Base-by-base conservation (phyloP, 1,140 invertebrate species). In the Zaprionus kolodkinae region DNA sequence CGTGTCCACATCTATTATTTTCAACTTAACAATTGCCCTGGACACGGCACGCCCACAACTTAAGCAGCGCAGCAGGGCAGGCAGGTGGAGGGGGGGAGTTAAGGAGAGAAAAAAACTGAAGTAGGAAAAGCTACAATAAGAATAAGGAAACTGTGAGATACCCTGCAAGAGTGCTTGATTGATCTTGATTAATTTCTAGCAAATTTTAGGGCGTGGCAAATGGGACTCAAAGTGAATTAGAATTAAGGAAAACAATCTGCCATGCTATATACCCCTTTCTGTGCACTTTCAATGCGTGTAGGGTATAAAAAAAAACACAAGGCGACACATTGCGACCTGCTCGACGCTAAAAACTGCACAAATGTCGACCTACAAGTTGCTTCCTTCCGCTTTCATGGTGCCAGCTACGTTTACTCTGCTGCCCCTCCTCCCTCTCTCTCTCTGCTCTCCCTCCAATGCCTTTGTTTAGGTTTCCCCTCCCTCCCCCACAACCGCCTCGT, bases 1-100 rank as follows among this genome's bases (percentile, higher is more conserved):
- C 77, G 60, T 85, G 85, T 88, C 85, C 81, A 85, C 81, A 72
- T 84, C 85, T 85, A 88, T 88, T 88, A 88, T 88, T 89, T 88
- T 89, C 85, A 88, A 81, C 78, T 89, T 89, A 88, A 88, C 84
- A 87, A 87, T 87, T 87, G 84, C 67, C 80, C 52, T 48, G 77
- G 80, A 88, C 83, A 84, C 55, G 76, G 70, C 64, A 40, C 66
- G 50, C 48, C 61, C 67, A 25, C 66, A 68, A 74, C 70, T 73
- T 76, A 72, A 66, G 55, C 57, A 66, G 55, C 57, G 40, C 48
- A 59, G 57, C 12, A 52, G 40, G 54, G 21, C 36, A 36, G 33
- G 38, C 40, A 45, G n/a, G 7, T 1, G 1, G n/a, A 43, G 40
- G 13, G 13, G 27, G 6, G 27, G 27, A 30, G 27, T 21, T 21